Evolutionary conservation across 30 jellyfish, hydroid and myxozoan species (phyloP).

Genomic region (Turritopsis dohrnii): DNA sequence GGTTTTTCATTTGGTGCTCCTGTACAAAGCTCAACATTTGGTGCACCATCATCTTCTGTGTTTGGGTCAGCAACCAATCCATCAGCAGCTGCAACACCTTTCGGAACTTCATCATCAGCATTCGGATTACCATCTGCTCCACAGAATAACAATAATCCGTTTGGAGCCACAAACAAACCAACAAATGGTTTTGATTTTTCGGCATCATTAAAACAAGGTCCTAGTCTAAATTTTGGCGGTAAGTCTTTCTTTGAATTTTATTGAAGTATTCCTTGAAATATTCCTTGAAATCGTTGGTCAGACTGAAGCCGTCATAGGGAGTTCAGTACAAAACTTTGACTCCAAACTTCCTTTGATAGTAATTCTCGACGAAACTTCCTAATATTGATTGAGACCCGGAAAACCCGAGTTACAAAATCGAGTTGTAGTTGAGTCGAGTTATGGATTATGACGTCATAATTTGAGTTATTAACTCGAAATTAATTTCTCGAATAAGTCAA

Average conservation of each 20-base stretch:
- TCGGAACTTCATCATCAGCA: neutral
- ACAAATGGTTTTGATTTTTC: neutral
- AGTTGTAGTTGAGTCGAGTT: too few species aligned
- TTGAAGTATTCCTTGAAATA: too few species aligned
- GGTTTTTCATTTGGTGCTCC: neutral
- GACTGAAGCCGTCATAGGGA: too few species aligned
- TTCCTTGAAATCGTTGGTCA: too few species aligned
- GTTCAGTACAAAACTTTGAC: too few species aligned
- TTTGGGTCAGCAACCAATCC: neutral
- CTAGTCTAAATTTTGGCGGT: slow-evolving; percentile 6
- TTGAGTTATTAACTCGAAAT: too few species aligned
- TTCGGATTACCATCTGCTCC: neutral
- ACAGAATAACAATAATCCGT: neutral
- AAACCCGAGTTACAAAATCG: too few species aligned
- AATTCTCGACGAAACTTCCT: too few species aligned
- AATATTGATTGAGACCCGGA: too few species aligned
- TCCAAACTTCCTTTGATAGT: too few species aligned
- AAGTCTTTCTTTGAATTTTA: neutral
- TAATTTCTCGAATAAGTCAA: too few species aligned
- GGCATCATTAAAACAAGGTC: slow-evolving; percentile 10
- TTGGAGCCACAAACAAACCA: neutral
- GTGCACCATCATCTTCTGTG: neutral
- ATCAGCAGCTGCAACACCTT: neutral
- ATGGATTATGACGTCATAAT: too few species aligned
- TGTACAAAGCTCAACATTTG: neutral